Base-by-base conservation (phyloP, 1,140 invertebrate species). In the Saxidomus purpurata region DNA sequence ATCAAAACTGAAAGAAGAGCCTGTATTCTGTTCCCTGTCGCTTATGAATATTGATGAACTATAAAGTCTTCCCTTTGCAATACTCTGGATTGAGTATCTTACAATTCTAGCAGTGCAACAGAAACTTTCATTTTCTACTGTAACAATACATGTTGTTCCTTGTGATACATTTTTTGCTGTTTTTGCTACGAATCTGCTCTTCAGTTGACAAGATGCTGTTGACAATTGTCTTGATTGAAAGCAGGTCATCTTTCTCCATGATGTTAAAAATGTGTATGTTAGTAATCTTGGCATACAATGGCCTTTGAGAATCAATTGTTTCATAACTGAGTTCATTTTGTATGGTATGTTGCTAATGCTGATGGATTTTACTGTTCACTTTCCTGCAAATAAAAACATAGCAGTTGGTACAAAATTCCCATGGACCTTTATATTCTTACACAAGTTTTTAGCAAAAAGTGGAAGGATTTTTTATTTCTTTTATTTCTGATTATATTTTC, bases 41-140 rank as follows among this genome's bases (percentile, higher is more conserved):
- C 80, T 82, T 22, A 82, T 34, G 40, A 82, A 82, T 40, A 82
- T 8, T 31, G 80, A 82, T 43, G 80, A 82, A 13, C 80, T 79
- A 34, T 49, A 34, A 47, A 11, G 8, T 52, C 43, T 47, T 17
- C 1, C 22, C 9, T 25, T 40, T 71, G 34, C 1, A 38, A 40
- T 11, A 71, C 13, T 36, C 11, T 38, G 34, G 4, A 19, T 17
- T 38, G 67, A 67, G 6, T 31, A 31, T 67, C n/a, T 36, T 67
- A n/a, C 61, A 31, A 1, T 36, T 6, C 28, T 25, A 4, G 28
- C 61, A 61, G 22, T 11, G 9, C 25, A 61, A 25, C 22, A 11
- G 4, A 61, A 4, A 61, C 55, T 61, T 22, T 61, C 8, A 19
- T 55, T 55, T 13, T 15, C 52, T 55, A 3, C 31, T 11, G 1